Conservation (phyloP, 2,888 invertebrate genomes). For the Xanthia icteritia region DNA sequence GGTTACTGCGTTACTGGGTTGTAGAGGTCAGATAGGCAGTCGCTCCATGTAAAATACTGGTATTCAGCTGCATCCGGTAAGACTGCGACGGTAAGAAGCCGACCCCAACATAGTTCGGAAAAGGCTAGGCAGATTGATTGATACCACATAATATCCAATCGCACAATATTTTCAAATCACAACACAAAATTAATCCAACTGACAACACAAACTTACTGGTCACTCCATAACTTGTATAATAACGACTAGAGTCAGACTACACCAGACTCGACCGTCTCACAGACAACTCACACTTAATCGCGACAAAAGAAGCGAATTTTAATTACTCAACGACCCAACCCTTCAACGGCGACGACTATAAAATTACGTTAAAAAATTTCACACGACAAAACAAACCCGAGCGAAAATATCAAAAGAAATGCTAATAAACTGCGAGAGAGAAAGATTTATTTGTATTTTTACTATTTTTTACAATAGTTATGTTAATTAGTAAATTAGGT, state of each 20-base stretch:
- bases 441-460: constrained; percentile 63
- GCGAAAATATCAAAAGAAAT: constrained; percentile 70
- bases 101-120: no score
- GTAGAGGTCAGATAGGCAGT: no score
- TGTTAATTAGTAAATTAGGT: constrained; percentile 75
- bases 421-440: constrained; percentile 74
- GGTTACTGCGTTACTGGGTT: no score
- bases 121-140: no score
- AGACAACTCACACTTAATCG: constrained; percentile 44
- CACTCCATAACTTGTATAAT: neutral
- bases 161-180: neutral
- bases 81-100: no score
- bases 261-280: constrained; percentile 18
- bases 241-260: constrained; percentile 28
- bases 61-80: no score
- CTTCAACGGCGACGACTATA: constrained; percentile 51
- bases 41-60: no score
- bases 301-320: constrained; percentile 64
- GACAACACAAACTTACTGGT: constrained; percentile 2
- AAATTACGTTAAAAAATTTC: constrained; percentile 59
- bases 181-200: neutral
- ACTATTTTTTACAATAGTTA: constrained; percentile 61
- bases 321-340: constrained; percentile 62
- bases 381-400: constrained; percentile 60
- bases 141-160: neutral